Evolutionary conservation across 2,797 vertebrate genomes (phyloP), one percentile per base, ranked within the genome.

Genomic region (Selene dorsalis): DNA sequence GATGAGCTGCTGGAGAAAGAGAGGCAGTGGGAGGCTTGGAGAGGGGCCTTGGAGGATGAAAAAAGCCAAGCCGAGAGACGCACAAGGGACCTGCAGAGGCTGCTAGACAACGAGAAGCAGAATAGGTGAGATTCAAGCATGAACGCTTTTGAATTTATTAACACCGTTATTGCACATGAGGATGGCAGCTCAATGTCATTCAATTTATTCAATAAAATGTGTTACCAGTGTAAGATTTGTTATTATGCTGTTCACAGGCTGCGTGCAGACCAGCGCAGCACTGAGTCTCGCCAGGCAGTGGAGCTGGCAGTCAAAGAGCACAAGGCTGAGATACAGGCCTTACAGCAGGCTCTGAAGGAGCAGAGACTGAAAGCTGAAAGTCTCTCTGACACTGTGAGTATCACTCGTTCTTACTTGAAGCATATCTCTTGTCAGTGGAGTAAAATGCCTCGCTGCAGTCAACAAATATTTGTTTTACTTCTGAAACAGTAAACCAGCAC

Each of bases 321-420:
- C 94, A 99, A 98, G 88, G 97, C 98, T 0, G 98, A 99, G 94
- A 99, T 99, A 69, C 86, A 98, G 24, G 97, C 96, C 69, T 93
- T 99, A 82, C 98, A 99, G 88, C 97, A 99, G 90, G 97, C 98
- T 3, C 94, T 99, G 75, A 99, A 99, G 86, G 98, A 99, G 76
- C 98, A 99, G 94, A 97, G 97, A 87, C 96, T 99, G 68, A 99
- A 99, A 91, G 98, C 98, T 0, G 98, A 99, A 84, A 99, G 97
- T 90, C 96, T 99, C 68, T 99, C 98, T 3, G 98, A 99, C 87
- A 99, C 98, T 88, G 98, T 99, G 86, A 95, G 93, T 89, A 35
- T 52, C 39, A 56, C 57, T 41, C 22, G 18, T 57, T 43, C 22
- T n/a, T 43, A 20, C 32, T 60, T 47, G 20, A 62, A 22, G 17